These are phyloP conservation scores for Catostomus latipinnis DNA, from an alignment of 2,797 vertebrate genomes.

Conservation along the genomic window DNA sequence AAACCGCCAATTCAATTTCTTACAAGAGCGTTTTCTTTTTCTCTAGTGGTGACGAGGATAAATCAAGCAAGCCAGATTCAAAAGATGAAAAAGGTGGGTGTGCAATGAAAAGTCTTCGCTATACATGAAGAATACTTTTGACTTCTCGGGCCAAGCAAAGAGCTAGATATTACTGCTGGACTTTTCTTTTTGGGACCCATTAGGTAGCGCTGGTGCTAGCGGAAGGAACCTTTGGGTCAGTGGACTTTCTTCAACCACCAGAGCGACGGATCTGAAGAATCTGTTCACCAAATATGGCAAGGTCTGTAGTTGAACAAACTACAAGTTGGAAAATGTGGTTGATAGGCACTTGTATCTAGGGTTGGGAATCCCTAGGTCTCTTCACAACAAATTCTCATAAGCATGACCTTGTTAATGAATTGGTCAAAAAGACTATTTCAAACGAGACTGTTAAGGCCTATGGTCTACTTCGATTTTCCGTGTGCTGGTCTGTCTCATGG, in stretches of 20 bases:
- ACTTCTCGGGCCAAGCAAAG: too few species aligned
- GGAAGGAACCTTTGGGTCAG: constrained; percentile 97
- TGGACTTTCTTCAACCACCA: constrained; percentile 94
- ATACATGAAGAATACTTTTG: too few species aligned
- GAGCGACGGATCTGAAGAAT: constrained; percentile 96
- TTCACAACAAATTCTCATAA: too few species aligned
- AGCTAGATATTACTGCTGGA: not conserved
- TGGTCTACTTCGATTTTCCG: too few species aligned
- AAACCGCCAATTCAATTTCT: constrained; percentile 42
- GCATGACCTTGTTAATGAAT: too few species aligned
- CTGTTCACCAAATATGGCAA: constrained; percentile 98
- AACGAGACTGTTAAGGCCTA: too few species aligned
- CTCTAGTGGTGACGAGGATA: constrained; percentile 87
- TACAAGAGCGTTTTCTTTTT: constrained; percentile 73
- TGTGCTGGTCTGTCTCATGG: too few species aligned
- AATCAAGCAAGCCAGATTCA: constrained; percentile 78
- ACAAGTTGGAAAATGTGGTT: not conserved
- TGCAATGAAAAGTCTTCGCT: not conserved
- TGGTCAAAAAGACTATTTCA: too few species aligned
- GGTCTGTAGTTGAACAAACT: constrained; percentile 70
- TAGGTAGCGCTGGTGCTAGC: constrained; percentile 68
- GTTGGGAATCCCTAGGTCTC: too few species aligned
- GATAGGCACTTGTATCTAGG: too few species aligned
- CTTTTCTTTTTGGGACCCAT: constrained; percentile 62
- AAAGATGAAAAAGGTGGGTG: constrained; percentile 92